Percentiles rank a stretch among this genome's conserved stretches.
Evolutionary conservation across 2,113 vertebrate species (phyloP).

Genomic region (Centropus unirufus): DNA sequence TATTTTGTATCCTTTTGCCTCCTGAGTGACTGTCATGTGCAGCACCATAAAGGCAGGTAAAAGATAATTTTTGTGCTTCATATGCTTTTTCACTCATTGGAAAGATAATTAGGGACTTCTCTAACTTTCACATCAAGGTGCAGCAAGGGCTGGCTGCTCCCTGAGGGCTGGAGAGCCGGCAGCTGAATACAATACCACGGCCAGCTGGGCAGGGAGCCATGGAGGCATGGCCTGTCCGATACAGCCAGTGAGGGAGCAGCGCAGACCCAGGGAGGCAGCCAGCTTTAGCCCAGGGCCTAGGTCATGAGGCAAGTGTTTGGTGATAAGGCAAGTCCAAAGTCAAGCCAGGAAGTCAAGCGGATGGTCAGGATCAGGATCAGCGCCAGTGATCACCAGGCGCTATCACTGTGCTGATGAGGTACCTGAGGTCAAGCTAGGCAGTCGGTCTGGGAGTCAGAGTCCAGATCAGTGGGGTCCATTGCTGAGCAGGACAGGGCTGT

Average conservation of each 20-base stretch:
- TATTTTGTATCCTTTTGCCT: not conserved
- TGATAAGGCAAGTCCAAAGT: not conserved
- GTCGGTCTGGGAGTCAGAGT: not conserved
- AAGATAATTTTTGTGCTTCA: not conserved
- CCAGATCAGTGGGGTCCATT: not conserved
- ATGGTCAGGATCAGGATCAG: not conserved
- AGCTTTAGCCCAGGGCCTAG: not conserved
- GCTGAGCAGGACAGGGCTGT: not conserved
- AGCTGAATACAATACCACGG: accelerated
- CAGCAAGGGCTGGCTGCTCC: not conserved
- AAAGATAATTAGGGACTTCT: not conserved
- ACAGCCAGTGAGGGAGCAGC: not conserved
- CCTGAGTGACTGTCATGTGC: not conserved
- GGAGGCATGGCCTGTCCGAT: no score
- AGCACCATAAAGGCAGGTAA: not conserved
- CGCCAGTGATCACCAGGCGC: no score
- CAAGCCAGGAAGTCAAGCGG: not conserved
- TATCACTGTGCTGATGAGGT: not conserved
- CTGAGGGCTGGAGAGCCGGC: not conserved
- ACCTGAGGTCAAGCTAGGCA: not conserved
- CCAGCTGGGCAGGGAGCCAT: not conserved
- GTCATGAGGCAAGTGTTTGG: no score
- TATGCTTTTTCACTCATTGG: not conserved
- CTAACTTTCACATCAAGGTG: not conserved
- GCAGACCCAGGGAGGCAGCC: not conserved